Evolutionary conservation across 2,113 vertebrate species (phyloP).

Genomic region (Tylochromis polylepis): DNA sequence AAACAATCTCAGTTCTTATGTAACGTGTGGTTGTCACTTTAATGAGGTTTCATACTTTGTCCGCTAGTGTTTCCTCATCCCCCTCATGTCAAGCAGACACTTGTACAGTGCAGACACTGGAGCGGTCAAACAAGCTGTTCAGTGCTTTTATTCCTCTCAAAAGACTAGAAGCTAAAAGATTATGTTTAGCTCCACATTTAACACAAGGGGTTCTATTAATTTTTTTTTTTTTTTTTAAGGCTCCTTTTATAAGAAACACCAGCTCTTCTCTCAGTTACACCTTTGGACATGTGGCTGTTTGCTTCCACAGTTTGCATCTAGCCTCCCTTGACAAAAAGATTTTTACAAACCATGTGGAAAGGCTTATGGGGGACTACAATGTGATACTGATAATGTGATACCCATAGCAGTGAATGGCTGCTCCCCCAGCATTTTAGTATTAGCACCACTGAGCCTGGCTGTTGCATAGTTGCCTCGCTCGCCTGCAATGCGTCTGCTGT

Average conservation of each 20-base stretch:
- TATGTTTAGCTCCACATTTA: background rate
- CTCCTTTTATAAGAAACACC: background rate
- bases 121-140: constrained; percentile 15
- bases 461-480: constrained; percentile 59
- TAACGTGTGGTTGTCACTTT: constrained; percentile 42
- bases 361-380: constrained; percentile 49
- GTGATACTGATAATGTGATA: constrained; percentile 55
- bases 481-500: constrained; percentile 66
- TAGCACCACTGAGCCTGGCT: constrained; percentile 51
- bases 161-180: background rate
- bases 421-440: constrained; percentile 44
- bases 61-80: constrained; percentile 53
- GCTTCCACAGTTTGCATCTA: constrained; percentile 4
- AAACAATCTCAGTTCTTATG: constrained; percentile 36
- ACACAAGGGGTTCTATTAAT: background rate
- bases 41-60: constrained; percentile 44
- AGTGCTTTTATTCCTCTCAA: background rate
- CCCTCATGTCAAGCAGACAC: constrained; percentile 11
- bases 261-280: constrained; percentile 25
- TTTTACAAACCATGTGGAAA: constrained; percentile 62
- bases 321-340: constrained; percentile 20
- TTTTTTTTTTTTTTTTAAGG: background rate
- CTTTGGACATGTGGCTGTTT: constrained; percentile 35
- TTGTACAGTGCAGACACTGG: background rate
- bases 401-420: constrained; percentile 27